Percentiles rank a stretch among this genome's conserved stretches.
Evolutionary conservation across 2,888 invertebrate species (phyloP).

Genomic region (Lacanobia oleracea): DNA sequence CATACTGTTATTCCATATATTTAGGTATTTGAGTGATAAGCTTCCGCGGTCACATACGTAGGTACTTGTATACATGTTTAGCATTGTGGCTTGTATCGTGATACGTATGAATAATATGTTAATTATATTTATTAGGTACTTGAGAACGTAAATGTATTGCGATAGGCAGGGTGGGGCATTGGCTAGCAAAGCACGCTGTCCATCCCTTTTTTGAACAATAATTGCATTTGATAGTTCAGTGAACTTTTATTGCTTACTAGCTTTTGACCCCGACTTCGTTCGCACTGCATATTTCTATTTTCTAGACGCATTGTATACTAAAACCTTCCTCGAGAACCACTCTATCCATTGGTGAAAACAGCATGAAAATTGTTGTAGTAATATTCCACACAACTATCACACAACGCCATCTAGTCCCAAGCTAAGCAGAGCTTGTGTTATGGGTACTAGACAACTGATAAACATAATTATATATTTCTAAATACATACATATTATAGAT

Average conservation of each 20-base stretch:
- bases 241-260: not conserved
- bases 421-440: too few species aligned
- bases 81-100: not conserved
- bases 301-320: too few species aligned
- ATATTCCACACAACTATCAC: too few species aligned
- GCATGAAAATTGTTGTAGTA: too few species aligned
- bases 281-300: too few species aligned
- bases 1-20: not conserved
- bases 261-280: too few species aligned
- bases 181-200: not conserved
- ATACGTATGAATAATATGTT: not conserved
- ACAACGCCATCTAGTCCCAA: too few species aligned
- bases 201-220: constrained; percentile 17
- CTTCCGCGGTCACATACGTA: not conserved
- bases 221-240: not conserved
- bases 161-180: constrained; percentile 9
- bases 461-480: too few species aligned
- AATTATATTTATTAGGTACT: constrained; percentile 13
- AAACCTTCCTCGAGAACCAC: too few species aligned
- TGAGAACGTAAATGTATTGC: constrained; percentile 9
- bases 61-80: not conserved
- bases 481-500: too few species aligned
- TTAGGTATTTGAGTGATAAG: constrained; percentile 10
- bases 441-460: too few species aligned
- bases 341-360: too few species aligned